These are phyloP conservation scores for Columba livia DNA, from an alignment of 2,113 vertebrate genomes.

Conservation along the genomic window DNA sequence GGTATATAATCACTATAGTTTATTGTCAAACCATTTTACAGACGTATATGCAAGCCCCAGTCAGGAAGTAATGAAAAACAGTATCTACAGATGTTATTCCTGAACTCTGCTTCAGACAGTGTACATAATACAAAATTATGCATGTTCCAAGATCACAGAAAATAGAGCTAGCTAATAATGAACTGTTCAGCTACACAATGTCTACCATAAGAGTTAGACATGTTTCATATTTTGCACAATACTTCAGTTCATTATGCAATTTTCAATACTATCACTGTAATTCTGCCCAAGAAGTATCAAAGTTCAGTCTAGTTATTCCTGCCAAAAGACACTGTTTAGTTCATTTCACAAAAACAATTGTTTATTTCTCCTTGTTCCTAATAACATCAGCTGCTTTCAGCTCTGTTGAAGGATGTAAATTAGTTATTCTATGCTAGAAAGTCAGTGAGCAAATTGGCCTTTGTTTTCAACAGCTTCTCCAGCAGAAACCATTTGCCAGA, in stretches of 20 bases:
- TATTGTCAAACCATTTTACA: not conserved
- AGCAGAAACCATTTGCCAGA: conserved; percentile 1
- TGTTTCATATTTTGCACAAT: not conserved
- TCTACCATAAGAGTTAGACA: not conserved
- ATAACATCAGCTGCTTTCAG: conserved; percentile 5
- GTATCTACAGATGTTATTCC: not conserved
- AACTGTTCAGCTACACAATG: not conserved
- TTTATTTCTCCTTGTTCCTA: conserved; percentile 32
- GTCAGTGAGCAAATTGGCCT: conserved; percentile 17
- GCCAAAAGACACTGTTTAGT: not conserved
- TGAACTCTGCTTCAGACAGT: not conserved
- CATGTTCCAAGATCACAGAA: not conserved
- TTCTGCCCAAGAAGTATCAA: not conserved
- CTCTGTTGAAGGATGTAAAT: conserved; percentile 33
- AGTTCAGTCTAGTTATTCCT: not conserved
- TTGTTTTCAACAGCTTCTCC: not conserved
- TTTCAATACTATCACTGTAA: not conserved
- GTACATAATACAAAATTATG: not conserved
- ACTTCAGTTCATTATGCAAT: not conserved
- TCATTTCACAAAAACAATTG: conserved; percentile 13
- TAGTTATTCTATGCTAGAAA: conserved; percentile 22
- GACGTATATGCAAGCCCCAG: not conserved
- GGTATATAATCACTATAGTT: not conserved
- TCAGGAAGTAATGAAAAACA: not conserved
- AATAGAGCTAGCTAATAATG: not conserved